Evolutionary conservation across 2,888 invertebrate species (phyloP).

Genomic region (Heliothis peltigera): DNA sequence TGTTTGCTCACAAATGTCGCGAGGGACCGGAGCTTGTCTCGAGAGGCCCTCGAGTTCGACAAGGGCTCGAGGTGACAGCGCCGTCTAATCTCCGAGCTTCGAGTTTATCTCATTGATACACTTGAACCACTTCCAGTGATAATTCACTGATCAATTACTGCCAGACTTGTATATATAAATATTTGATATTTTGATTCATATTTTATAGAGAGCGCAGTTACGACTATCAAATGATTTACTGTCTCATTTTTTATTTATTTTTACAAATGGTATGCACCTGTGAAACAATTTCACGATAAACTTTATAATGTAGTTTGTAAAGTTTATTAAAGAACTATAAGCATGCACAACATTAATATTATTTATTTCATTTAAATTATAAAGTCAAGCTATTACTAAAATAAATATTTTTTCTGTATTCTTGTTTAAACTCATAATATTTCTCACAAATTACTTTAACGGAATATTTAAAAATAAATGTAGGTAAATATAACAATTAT

Average conservation of each 20-base stretch:
- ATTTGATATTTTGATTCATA: constrained; percentile 38
- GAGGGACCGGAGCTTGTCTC: constrained; percentile 80
- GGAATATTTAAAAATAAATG: not conserved
- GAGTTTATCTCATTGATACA: constrained; percentile 76
- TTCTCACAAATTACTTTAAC: no score
- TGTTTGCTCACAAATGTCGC: constrained; percentile 83
- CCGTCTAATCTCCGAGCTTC: constrained; percentile 83
- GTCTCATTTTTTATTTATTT: not conserved
- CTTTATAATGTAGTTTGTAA: no score
- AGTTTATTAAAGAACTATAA: no score
- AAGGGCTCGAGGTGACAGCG: constrained; percentile 82
- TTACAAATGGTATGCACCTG: no score
- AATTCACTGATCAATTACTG: constrained; percentile 65
- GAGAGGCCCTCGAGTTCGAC: constrained; percentile 76
- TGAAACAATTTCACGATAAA: no score
- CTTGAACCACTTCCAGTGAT: constrained; percentile 65
- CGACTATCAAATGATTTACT: not conserved
- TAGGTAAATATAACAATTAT: constrained; percentile 5
- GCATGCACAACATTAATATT: no score
- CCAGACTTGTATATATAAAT: constrained; percentile 45
- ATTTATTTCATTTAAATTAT: no score
- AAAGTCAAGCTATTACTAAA: no score
- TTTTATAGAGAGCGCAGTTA: constrained; percentile 12
- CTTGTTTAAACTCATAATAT: no score
- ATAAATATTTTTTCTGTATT: no score